Percentiles rank a stretch among this genome's conserved stretches.
Evolutionary conservation across 2,797 vertebrate genomes (phyloP).

Genomic region (Rhinogobio ventralis): DNA sequence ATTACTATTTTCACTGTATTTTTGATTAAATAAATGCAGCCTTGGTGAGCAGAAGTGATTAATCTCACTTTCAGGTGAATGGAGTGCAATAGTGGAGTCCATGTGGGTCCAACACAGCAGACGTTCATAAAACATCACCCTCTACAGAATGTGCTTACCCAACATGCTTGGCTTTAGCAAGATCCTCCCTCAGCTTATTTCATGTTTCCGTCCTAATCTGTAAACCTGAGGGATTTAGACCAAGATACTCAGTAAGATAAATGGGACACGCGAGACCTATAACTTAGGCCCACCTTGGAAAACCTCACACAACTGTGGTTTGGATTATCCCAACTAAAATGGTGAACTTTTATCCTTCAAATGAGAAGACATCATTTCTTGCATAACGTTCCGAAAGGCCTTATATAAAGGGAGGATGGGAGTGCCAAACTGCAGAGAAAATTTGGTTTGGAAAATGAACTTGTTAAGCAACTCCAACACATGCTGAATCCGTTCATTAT

Average conservation of each 20-base stretch:
- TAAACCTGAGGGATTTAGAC: conserved; percentile 64
- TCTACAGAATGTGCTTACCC: conserved; percentile 67
- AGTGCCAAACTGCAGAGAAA: conserved; percentile 68
- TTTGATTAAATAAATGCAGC: background rate
- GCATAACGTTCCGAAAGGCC: conserved; percentile 63
- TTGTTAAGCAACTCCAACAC: conserved; percentile 54
- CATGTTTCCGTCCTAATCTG: conserved; percentile 69
- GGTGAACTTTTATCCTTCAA: conserved; percentile 66
- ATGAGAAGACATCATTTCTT: conserved; percentile 64
- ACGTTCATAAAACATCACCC: conserved; percentile 66
- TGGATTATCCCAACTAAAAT: conserved; percentile 15
- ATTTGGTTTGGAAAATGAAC: conserved; percentile 64
- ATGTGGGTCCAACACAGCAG: conserved; percentile 67
- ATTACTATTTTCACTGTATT: background rate
- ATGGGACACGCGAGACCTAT: conserved; percentile 26
- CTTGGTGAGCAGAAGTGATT: background rate
- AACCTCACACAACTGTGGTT: conserved; percentile 40
- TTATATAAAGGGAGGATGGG: conserved; percentile 67
- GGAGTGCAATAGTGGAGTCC: conserved; percentile 28
- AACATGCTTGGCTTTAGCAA: conserved; percentile 64
- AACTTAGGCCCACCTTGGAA: conserved; percentile 43
- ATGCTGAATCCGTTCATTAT: conserved; percentile 50
- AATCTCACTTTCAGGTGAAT: background rate
- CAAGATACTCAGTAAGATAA: conserved; percentile 68
- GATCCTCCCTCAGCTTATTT: conserved; percentile 67